Evolutionary conservation across 2,113 vertebrate genomes (phyloP).

Genomic region (Emydocephalus ijimae): DNA sequence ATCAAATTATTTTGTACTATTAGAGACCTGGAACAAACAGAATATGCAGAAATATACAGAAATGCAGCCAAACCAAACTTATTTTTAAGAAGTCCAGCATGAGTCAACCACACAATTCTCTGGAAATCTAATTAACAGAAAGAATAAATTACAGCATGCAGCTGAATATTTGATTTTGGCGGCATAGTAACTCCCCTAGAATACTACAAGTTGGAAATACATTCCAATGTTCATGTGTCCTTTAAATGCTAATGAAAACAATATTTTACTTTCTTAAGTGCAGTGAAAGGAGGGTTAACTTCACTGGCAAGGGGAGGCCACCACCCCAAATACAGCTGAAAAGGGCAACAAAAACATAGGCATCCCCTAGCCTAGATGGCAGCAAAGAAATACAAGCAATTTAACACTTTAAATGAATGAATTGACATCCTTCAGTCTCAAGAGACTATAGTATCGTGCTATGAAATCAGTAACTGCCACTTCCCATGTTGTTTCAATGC

Average conservation of each 20-base stretch:
- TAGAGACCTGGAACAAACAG: not conserved
- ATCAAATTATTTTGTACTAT: not conserved
- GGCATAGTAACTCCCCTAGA: not conserved
- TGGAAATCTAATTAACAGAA: not conserved
- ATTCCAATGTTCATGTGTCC: not conserved
- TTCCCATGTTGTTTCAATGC: too few species aligned
- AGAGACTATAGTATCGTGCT: too few species aligned
- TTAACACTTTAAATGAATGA: not conserved
- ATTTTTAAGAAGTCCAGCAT: not conserved
- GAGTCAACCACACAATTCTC: not conserved
- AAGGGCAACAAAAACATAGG: not conserved
- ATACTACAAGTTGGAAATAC: not conserved
- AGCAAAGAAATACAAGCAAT: not conserved
- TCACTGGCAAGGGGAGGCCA: not conserved
- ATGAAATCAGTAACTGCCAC: too few species aligned
- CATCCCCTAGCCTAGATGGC: not conserved
- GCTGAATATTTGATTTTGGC: not conserved
- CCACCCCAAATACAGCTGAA: not conserved
- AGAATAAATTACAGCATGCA: conserved; percentile 10
- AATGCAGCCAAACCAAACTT: conserved; percentile 7
- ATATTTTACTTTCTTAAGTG: not conserved
- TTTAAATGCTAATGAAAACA: not conserved
- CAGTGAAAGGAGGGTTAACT: not conserved
- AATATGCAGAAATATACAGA: not conserved
- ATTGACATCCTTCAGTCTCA: not conserved